Conservation (phyloP, 1,140 invertebrate genomes). For the Atta colombica region DNA sequence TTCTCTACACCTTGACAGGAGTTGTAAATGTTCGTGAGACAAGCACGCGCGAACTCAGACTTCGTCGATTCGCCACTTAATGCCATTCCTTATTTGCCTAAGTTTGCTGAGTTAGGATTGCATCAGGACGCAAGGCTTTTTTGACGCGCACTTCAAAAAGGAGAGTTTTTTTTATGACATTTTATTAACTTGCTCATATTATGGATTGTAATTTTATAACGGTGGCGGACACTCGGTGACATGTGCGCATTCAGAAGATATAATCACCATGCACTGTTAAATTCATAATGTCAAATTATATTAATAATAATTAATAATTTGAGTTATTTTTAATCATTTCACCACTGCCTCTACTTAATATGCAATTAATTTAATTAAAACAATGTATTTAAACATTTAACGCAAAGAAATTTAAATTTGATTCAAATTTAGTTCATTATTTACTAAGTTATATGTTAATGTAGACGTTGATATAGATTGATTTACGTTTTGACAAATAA, state of each 20-base stretch:
- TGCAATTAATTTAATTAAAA: too few relatives aligned
- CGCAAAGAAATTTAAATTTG: too few relatives aligned
- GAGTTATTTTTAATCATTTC: too few relatives aligned
- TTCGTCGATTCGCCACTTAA: constrained; percentile 36
- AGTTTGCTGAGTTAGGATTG: constrained; percentile 10
- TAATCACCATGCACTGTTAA: not conserved
- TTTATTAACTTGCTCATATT: constrained; percentile 46
- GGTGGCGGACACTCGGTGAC: not conserved
- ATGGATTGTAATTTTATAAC: constrained; percentile 22
- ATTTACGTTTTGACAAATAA: too few relatives aligned
- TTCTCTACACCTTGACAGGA: not conserved
- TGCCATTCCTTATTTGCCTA: not conserved
- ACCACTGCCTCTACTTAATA: too few relatives aligned
- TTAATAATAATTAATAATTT: too few relatives aligned
- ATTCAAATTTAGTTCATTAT: too few relatives aligned
- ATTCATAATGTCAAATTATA: too few relatives aligned
- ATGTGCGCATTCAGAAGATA: constrained; percentile 19
- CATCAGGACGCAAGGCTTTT: not conserved
- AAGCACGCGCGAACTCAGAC: constrained; percentile 1
- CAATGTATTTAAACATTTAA: too few relatives aligned
- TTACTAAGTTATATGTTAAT: too few relatives aligned
- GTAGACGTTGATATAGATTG: too few relatives aligned
- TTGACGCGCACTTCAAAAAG: not conserved
- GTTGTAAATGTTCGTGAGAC: constrained; percentile 30
- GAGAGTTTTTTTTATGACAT: constrained; percentile 29